A percentile compares a stretch with the other conserved stretches of the same genome.
These are phyloP conservation scores for Anthophora plumipes DNA, from an alignment of 2,888 invertebrate genomes.

Conservation along the genomic window DNA sequence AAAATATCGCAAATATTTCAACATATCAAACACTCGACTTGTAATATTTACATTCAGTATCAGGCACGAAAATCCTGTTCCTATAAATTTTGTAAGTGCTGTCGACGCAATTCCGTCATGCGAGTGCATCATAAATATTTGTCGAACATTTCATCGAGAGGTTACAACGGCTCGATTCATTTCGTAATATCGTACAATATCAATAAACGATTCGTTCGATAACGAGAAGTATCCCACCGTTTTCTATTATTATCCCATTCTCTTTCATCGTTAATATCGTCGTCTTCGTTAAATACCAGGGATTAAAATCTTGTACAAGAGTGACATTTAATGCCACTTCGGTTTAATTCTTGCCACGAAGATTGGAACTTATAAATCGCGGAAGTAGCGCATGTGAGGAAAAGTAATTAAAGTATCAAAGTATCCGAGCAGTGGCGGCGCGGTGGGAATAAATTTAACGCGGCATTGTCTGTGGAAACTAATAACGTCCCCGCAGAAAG, in stretches of 20 bases:
- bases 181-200: neutral
- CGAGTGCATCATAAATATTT: conserved; percentile 33
- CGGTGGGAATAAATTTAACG: conserved; percentile 45
- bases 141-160: conserved; percentile 20
- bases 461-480: conserved; percentile 39
- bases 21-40: conserved; percentile 30
- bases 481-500: conserved; percentile 31
- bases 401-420: conserved; percentile 56
- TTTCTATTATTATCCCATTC: neutral
- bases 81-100: conserved; percentile 49
- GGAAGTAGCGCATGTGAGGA: conserved; percentile 24
- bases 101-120: conserved; percentile 22
- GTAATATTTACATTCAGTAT: conserved; percentile 40
- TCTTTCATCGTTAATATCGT: neutral
- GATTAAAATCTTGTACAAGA: neutral
- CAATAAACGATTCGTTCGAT: too few species aligned
- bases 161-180: neutral
- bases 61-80: conserved; percentile 26
- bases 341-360: neutral
- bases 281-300: neutral
- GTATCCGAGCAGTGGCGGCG: conserved; percentile 6
- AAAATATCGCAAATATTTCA: conserved; percentile 52
- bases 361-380: conserved; percentile 47
- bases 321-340: neutral
- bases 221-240: too few species aligned